Evolutionary conservation across 92 coral and sea anemone species (phyloP).

Genomic region (Actinostola sp.): DNA sequence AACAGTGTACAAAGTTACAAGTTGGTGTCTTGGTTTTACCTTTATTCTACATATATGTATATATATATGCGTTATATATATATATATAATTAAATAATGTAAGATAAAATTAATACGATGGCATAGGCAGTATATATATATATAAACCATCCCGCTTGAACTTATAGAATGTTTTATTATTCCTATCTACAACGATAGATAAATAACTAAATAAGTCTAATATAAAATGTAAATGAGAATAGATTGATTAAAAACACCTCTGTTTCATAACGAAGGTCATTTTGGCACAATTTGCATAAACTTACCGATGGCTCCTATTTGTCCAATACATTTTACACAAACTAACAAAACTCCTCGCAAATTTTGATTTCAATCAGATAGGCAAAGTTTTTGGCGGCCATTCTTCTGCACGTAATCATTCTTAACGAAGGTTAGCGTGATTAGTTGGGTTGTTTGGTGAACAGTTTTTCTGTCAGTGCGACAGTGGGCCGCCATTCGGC

Average conservation of each 20-base stretch:
- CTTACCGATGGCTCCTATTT: not conserved
- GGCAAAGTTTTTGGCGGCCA: too few relatives aligned
- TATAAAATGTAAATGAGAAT: not conserved
- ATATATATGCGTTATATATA: too few relatives aligned
- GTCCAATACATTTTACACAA: not conserved
- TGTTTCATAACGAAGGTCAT: not conserved
- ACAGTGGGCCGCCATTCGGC: conserved; percentile 28
- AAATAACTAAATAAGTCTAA: conserved; percentile 5
- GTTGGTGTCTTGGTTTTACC: too few relatives aligned
- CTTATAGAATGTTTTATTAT: too few relatives aligned
- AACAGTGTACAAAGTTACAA: too few relatives aligned
- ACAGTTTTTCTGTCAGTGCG: conserved; percentile 14
- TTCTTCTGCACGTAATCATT: not conserved
- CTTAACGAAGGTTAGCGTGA: not conserved
- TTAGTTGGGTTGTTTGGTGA: conserved; percentile 38
- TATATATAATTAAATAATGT: too few relatives aligned
- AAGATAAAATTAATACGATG: too few relatives aligned
- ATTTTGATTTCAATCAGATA: too few relatives aligned
- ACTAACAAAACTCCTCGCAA: not conserved
- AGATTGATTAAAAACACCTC: not conserved
- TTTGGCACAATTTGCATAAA: conserved; percentile 1
- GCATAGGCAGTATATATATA: too few relatives aligned
- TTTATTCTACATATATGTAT: too few relatives aligned
- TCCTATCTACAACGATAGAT: not conserved
- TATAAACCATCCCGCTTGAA: too few relatives aligned